These are phyloP conservation scores for Laterallus jamaicensis DNA, from an alignment of 2,113 vertebrate species.

Conservation along the genomic window DNA sequence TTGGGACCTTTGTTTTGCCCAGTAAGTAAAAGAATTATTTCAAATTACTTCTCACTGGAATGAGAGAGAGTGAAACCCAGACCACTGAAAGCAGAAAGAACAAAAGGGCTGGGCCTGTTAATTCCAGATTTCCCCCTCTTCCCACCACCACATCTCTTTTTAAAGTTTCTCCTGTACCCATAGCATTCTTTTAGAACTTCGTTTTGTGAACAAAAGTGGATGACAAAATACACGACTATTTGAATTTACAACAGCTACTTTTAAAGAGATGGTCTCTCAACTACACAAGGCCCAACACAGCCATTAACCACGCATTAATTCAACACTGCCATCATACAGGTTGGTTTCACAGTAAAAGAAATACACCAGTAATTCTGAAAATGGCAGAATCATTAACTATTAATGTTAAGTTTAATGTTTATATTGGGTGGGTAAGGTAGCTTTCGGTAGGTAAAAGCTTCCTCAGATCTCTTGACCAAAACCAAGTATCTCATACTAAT, in stretches of 20 bases:
- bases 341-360: background rate
- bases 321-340: background rate
- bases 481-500: background rate
- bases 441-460: background rate
- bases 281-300: background rate
- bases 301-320: background rate
- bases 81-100: background rate
- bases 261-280: background rate
- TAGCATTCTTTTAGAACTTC: background rate
- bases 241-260: background rate
- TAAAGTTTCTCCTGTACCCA: background rate
- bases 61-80: background rate
- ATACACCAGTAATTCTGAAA: background rate
- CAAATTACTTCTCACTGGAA: background rate
- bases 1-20: background rate
- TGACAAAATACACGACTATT: background rate
- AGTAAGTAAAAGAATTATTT: background rate
- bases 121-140: background rate
- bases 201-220: background rate
- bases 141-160: background rate
- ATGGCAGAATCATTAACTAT: background rate
- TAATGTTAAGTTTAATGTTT: background rate
- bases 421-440: background rate
- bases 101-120: background rate
- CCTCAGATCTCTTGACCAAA: background rate